phyloP scores from a whole-genome alignment of 2,797 vertebrate genomes.

The Macroramphosus scolopax region DNA sequence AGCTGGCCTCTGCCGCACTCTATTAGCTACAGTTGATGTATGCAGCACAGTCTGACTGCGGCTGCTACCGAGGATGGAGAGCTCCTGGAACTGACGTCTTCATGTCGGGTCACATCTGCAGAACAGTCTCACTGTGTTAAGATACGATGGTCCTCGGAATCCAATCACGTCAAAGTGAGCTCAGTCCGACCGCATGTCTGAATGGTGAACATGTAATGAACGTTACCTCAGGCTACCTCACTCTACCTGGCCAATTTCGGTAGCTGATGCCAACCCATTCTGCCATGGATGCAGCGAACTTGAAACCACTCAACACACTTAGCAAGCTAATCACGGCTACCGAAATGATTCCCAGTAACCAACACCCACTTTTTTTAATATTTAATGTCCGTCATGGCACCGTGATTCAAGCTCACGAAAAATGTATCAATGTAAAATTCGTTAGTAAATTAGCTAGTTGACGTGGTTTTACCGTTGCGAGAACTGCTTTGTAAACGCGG shows the following conservation, averaged over 20 bases:
- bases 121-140: constrained; percentile 4
- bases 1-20: constrained; percentile 60
- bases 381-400: neutral
- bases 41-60: constrained; percentile 47
- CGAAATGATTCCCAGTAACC: neutral
- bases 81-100: constrained; percentile 54
- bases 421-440: constrained; percentile 5
- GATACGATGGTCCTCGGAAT: neutral
- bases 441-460: constrained; percentile 10
- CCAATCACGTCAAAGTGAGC: neutral
- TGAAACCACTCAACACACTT: constrained; percentile 17
- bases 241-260: constrained; percentile 20
- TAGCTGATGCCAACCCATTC: constrained; percentile 30
- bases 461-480: constrained; percentile 35
- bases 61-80: constrained; percentile 46
- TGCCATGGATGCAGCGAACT: constrained; percentile 39
- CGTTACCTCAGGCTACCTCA: constrained; percentile 20
- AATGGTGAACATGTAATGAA: neutral
- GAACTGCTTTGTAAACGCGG: constrained; percentile 17
- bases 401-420: neutral
- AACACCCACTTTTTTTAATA: constrained; percentile 2
- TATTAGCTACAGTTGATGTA: constrained; percentile 20
- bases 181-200: neutral
- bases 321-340: constrained; percentile 19
- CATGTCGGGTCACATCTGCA: constrained; percentile 58